phyloP scores from a whole-genome alignment of 2,113 vertebrate species.

The Papio anubis region DNA sequence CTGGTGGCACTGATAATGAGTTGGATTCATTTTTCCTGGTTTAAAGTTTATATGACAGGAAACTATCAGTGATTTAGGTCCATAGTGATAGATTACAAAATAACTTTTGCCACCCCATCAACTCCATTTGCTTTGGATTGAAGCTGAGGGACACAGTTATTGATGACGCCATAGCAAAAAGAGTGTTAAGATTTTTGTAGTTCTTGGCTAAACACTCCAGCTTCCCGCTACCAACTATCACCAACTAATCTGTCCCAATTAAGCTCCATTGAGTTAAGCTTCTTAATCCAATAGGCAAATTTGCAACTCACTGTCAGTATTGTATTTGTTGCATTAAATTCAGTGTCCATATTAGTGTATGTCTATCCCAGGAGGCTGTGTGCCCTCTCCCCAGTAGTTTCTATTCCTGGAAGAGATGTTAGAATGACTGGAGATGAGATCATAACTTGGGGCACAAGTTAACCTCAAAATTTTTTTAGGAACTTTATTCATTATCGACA shows the following conservation, averaged over 20 bases:
- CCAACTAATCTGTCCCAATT: not conserved
- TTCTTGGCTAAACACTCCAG: not conserved
- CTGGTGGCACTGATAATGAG: not conserved
- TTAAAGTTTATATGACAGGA: not conserved
- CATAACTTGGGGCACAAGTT: not conserved
- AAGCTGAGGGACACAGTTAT: not conserved
- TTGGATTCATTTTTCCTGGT: not conserved
- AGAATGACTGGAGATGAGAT: not conserved
- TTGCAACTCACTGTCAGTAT: not conserved
- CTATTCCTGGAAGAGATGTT: not conserved
- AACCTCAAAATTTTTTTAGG: not conserved
- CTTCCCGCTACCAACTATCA: not conserved
- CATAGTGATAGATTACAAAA: not conserved
- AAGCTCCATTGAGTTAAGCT: not conserved
- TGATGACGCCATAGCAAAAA: not conserved
- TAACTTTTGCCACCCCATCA: not conserved
- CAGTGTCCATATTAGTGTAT: not conserved
- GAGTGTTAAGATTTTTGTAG: not conserved
- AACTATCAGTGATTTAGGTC: constrained; percentile 7
- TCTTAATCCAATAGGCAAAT: not conserved
- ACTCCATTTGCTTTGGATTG: constrained; percentile 1
- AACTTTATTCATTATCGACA: not conserved
- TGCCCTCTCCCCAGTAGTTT: not conserved
- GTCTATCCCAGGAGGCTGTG: not conserved
- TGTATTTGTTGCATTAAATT: constrained; percentile 28